Base-by-base conservation (phyloP, 2,797 vertebrate species). In the Neopelma chrysocephalum region DNA sequence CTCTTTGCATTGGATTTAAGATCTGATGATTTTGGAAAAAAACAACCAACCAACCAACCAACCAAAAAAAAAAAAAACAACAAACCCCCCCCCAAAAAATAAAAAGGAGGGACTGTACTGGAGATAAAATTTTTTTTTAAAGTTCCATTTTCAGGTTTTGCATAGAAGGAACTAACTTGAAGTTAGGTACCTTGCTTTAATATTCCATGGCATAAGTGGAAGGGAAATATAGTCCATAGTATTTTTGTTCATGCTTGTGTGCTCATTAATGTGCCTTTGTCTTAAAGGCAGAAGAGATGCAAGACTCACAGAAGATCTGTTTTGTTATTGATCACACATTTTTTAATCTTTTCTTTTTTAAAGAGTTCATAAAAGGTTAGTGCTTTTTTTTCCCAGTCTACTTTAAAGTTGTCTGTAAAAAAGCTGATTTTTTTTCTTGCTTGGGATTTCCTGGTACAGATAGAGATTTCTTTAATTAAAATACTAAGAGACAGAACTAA, bases 381-480 rank as follows among this genome's bases (percentile, higher is more conserved):
- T 48, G 34, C 0, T 23, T 87, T 85, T 85, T 82, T 68, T 75
- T 51, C 34, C 53, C n/a, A 62, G 25, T 90, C 38, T 89, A 29
- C 54, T 90, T 93, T 66, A 61, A 96, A 78, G n/a, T 40, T 56
- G 8, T 78, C 57, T 72, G 51, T 54, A 90, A 58, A 87, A 91
- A 96, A 91, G 6, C 31, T 77, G 45, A 34, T 40, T 48, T 85
- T 75, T 50, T 85, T 70, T 82, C 42, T 34, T 96, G 11, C 45
- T 72, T 82, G 79, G 36, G 66, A 76, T 91, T 89, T 90, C 57
- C 47, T 86, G 34, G 42, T 21, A 72, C 12, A 84, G 31, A 58
- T n/a, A 91, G 93, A 92, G 42, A 94, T 78, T 90, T 87, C 73
- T 91, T 97, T 95, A 96, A 94, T 97, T 93, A 97, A 96, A 92